A percentile compares a stretch with the other conserved stretches of the same genome.
phyloP scores from a whole-genome alignment of 2,888 invertebrate species.

The Dione juno region DNA sequence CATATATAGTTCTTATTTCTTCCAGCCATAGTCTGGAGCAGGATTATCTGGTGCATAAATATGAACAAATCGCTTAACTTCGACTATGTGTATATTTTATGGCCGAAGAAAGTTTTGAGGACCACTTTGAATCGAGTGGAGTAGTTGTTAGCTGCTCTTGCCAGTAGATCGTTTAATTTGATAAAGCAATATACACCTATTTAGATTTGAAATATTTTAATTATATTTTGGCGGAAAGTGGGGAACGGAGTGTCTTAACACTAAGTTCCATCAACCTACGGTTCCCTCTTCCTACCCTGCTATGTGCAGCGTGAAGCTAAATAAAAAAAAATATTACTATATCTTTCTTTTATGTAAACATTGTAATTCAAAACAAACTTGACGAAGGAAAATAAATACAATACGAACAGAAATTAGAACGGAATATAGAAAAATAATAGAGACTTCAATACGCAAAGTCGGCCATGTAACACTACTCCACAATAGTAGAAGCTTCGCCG shows the following conservation, averaged over 20 bases:
- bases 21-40: slow-evolving; percentile 38
- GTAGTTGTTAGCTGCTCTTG: slow-evolving; percentile 32
- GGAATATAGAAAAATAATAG: slow-evolving; percentile 21
- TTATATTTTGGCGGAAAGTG: no score
- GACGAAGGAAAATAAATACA: slow-evolving; percentile 1
- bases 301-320: no score
- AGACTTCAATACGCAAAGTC: slow-evolving; percentile 65
- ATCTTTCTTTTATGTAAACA: neutral
- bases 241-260: no score
- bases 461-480: slow-evolving; percentile 61
- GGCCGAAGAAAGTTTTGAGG: slow-evolving; percentile 44
- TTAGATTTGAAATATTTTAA: slow-evolving; percentile 1
- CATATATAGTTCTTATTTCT: slow-evolving; percentile 44
- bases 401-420: neutral
- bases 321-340: neutral
- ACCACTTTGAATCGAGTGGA: slow-evolving; percentile 40
- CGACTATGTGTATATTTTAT: slow-evolving; percentile 42
- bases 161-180: slow-evolving; percentile 36
- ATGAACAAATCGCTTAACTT: slow-evolving; percentile 46
- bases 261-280: no score
- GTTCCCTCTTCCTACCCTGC: no score
- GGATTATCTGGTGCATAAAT: slow-evolving; percentile 44
- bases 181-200: slow-evolving; percentile 23
- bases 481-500: slow-evolving; percentile 60
- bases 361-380: neutral